phyloP scores from a whole-genome alignment of 1,140 invertebrate species.

The Choristoneura fumiferana region DNA sequence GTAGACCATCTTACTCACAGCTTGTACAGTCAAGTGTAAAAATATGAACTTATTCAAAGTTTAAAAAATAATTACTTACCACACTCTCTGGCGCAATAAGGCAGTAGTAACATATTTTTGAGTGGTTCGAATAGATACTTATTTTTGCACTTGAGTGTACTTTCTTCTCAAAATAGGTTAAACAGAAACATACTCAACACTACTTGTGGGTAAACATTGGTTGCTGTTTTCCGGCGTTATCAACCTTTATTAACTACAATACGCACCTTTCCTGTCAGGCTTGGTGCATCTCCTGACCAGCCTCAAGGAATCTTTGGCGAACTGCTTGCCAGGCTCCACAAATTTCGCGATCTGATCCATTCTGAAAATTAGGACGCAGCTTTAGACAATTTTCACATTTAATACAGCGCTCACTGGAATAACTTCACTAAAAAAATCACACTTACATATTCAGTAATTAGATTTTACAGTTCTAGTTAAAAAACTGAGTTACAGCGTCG shows the following conservation, averaged over 20 bases:
- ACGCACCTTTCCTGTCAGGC: conserved; percentile 97
- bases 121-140: too few relatives aligned
- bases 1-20: too few relatives aligned
- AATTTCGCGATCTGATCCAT: conserved; percentile 99
- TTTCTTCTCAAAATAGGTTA: too few relatives aligned
- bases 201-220: too few relatives aligned
- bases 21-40: too few relatives aligned
- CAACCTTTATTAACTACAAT: background rate
- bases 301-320: conserved; percentile 98
- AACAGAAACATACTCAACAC: too few relatives aligned
- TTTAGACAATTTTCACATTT: background rate
- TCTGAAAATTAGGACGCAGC: conserved; percentile 47
- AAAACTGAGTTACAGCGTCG: background rate
- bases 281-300: conserved; percentile 99
- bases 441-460: conserved; percentile 12
- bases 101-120: too few relatives aligned
- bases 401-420: background rate
- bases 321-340: conserved; percentile 96
- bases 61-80: too few relatives aligned
- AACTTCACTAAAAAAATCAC: background rate
- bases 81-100: too few relatives aligned
- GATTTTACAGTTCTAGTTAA: conserved; percentile 13
- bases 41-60: too few relatives aligned
- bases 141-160: too few relatives aligned
- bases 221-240: too few relatives aligned